Conservation (phyloP, 1,140 invertebrate species). For the Hypothenemus hampei region DNA sequence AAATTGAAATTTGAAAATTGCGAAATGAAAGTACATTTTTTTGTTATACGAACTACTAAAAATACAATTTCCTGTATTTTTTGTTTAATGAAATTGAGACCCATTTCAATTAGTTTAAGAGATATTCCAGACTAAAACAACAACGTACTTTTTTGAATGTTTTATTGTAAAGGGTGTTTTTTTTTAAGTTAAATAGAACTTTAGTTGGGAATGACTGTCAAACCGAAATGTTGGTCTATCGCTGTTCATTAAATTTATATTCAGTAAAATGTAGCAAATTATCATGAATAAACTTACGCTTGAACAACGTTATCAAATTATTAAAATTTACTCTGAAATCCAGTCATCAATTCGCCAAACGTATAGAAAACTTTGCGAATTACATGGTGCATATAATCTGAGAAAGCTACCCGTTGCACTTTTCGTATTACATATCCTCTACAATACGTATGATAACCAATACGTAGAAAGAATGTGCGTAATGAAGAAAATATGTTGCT, state of each 20-base stretch:
- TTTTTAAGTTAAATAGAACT: not conserved
- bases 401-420: not conserved
- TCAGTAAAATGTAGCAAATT: not conserved
- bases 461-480: not conserved
- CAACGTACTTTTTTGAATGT: too few species aligned
- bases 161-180: too few species aligned
- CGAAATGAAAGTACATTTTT: too few species aligned
- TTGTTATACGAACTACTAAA: too few species aligned
- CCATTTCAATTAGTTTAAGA: too few species aligned
- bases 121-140: too few species aligned
- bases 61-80: too few species aligned
- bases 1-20: too few species aligned
- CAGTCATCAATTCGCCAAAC: not conserved
- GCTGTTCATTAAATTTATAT: not conserved
- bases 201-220: not conserved
- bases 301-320: not conserved
- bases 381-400: not conserved
- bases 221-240: not conserved
- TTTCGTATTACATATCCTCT: not conserved
- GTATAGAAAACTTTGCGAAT: not conserved
- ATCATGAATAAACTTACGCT: not conserved
- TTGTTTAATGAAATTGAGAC: too few species aligned
- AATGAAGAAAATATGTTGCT: too few species aligned
- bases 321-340: not conserved
- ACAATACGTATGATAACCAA: not conserved